These are phyloP conservation scores for Parnassius apollo DNA, from an alignment of 2,888 invertebrate genomes.

Conservation along the genomic window DNA sequence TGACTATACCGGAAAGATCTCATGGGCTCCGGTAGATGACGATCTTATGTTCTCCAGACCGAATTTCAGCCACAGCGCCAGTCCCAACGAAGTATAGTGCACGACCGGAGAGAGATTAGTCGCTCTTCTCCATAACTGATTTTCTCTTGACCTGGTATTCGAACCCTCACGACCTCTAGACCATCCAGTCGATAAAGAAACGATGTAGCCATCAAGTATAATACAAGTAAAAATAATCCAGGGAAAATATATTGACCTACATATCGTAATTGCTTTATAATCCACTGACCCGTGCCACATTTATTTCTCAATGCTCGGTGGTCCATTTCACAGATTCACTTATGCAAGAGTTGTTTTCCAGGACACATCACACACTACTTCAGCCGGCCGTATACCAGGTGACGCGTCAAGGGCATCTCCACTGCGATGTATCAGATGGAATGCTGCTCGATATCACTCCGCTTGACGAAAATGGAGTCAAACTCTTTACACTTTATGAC, in stretches of 20 bases:
- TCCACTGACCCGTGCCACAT: slow-evolving; percentile 15
- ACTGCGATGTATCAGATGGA: slow-evolving; percentile 86
- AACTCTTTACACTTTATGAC: slow-evolving; percentile 86
- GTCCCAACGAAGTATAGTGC: too few relatives aligned
- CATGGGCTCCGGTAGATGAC: too few relatives aligned
- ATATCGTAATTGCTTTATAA: slow-evolving; percentile 4
- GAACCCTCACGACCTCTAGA: too few relatives aligned
- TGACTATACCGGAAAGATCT: too few relatives aligned
- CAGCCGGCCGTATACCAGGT: slow-evolving; percentile 85
- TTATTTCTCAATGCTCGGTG: slow-evolving; percentile 12
- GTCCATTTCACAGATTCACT: slow-evolving; percentile 23
- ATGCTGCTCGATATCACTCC: slow-evolving; percentile 86
- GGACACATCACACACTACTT: slow-evolving; percentile 79
- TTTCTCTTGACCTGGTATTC: too few relatives aligned
- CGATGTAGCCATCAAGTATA: too few relatives aligned
- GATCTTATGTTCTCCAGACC: too few relatives aligned
- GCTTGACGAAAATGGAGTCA: slow-evolving; percentile 83
- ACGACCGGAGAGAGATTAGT: too few relatives aligned
- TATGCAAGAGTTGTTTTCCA: slow-evolving; percentile 41
- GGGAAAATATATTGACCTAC: slow-evolving; percentile 1
- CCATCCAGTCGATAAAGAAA: too few relatives aligned
- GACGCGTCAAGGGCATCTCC: slow-evolving; percentile 85
- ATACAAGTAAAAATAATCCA: not conserved
- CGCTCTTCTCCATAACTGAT: too few relatives aligned
- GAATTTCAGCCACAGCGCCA: too few relatives aligned